Conservation (phyloP, 2,113 vertebrate species). For the Toxotes chatareus region DNA sequence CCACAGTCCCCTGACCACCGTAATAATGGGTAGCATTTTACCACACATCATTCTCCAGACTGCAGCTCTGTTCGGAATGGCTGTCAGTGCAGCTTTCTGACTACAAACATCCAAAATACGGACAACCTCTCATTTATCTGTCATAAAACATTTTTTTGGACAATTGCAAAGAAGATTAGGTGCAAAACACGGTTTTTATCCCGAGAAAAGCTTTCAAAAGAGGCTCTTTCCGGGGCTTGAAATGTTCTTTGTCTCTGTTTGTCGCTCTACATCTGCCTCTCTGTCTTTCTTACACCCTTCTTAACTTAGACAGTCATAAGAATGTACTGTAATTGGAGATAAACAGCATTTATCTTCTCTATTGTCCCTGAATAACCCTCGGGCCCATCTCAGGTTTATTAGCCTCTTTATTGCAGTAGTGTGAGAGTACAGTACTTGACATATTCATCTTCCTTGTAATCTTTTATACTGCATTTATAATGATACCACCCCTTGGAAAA, state of each 20-base stretch:
- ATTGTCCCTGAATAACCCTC: conserved; percentile 75
- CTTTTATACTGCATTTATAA: conserved; percentile 79
- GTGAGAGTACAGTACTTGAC: conserved; percentile 74
- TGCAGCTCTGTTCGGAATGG: conserved; percentile 53
- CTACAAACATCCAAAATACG: conserved; percentile 32
- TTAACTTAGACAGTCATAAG: conserved; percentile 63
- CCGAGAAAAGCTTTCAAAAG: conserved; percentile 29
- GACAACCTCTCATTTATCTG: conserved; percentile 55
- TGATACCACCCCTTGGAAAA: conserved; percentile 80
- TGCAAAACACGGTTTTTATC: conserved; percentile 40
- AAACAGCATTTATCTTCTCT: conserved; percentile 80
- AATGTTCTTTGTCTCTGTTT: conserved; percentile 53
- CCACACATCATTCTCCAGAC: conserved; percentile 55
- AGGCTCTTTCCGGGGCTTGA: neutral
- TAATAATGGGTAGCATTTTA: conserved; percentile 77
- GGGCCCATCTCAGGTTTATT: conserved; percentile 76
- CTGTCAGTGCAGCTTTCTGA: conserved; percentile 52
- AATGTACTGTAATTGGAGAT: conserved; percentile 70
- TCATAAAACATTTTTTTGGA: conserved; percentile 48
- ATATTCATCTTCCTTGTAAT: conserved; percentile 78
- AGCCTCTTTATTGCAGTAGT: conserved; percentile 75
- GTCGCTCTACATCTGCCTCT: conserved; percentile 38
- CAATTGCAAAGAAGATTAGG: conserved; percentile 38
- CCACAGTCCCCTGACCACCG: conserved; percentile 78
- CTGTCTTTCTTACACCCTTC: conserved; percentile 51